Percentiles rank a stretch among this genome's conserved stretches.
Evolutionary conservation across 2,888 invertebrate species (phyloP).

Genomic region (Drosophila prolongata): DNA sequence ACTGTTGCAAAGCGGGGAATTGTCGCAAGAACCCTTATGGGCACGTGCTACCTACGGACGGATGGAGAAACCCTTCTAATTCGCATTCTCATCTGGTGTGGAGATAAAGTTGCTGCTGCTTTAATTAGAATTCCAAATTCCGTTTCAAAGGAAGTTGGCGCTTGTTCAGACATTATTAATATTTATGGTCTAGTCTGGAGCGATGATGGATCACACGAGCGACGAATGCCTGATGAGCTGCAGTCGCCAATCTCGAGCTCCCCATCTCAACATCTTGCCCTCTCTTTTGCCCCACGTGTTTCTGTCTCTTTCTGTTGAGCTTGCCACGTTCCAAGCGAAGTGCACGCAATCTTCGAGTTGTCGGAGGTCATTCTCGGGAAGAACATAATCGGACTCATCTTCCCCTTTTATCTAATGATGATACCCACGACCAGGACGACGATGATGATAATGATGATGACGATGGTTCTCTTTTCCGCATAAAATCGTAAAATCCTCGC

Average conservation of each 20-base stretch:
- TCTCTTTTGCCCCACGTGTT: background rate
- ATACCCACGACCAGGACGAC: conserved; percentile 37
- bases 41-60: conserved; percentile 66
- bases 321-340: conserved; percentile 46
- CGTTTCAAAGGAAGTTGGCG: conserved; percentile 76
- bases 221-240: conserved; percentile 50
- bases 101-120: conserved; percentile 68
- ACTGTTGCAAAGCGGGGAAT: background rate
- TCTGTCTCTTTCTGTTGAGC: conserved; percentile 2
- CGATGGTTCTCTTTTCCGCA: conserved; percentile 56
- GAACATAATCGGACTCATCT: conserved; percentile 35
- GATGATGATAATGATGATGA: conserved; percentile 48
- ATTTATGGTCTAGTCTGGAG: conserved; percentile 66
- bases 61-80: conserved; percentile 36
- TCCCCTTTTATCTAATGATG: conserved; percentile 38
- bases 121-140: conserved; percentile 76
- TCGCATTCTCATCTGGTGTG: conserved; percentile 34
- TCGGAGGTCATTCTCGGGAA: conserved; percentile 43
- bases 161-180: conserved; percentile 66
- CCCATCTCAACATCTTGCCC: conserved; percentile 14
- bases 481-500: conserved; percentile 39
- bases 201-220: conserved; percentile 51
- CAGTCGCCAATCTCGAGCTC: conserved; percentile 27
- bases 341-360: conserved; percentile 38
- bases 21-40: conserved; percentile 11